Evolutionary conservation across 2,888 invertebrate species (phyloP).

Genomic region (Lithophane socia): DNA sequence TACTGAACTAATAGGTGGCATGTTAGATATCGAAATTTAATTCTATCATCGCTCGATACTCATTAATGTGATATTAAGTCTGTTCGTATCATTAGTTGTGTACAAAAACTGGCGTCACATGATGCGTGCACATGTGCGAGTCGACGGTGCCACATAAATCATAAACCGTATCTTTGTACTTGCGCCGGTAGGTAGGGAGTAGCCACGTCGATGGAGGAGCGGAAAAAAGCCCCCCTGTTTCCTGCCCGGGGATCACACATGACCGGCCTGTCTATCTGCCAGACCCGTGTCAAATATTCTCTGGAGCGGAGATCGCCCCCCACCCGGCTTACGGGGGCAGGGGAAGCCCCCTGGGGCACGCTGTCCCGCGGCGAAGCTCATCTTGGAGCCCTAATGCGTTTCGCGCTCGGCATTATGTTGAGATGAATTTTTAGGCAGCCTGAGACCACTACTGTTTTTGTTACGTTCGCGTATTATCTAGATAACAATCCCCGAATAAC

Average conservation of each 20-base stretch:
- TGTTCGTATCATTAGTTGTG: constrained; percentile 79
- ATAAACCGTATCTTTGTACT: constrained; percentile 86
- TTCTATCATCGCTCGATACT: constrained; percentile 75
- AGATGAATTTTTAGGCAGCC: constrained; percentile 87
- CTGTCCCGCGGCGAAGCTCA: constrained; percentile 90
- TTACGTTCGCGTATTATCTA: constrained; percentile 53
- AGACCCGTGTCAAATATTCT: constrained; percentile 91
- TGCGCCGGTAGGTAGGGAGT: constrained; percentile 81
- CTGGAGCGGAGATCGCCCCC: constrained; percentile 90
- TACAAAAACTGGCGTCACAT: constrained; percentile 83
- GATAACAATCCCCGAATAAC: not conserved
- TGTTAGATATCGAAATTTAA: constrained; percentile 68
- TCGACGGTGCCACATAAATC: constrained; percentile 85
- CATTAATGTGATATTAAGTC: constrained; percentile 78
- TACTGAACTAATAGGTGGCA: constrained; percentile 68
- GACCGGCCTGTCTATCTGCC: constrained; percentile 91
- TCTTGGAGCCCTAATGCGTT: constrained; percentile 90
- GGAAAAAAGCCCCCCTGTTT: constrained; percentile 89
- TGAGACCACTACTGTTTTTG: constrained; percentile 71
- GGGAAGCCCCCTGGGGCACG: constrained; percentile 87
- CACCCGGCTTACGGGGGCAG: constrained; percentile 78
- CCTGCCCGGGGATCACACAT: constrained; percentile 90
- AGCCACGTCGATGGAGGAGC: constrained; percentile 87
- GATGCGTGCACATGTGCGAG: constrained; percentile 88
- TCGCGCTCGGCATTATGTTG: constrained; percentile 84